Percentiles rank a stretch among this genome's conserved stretches.
Conservation (phyloP, 2,888 invertebrate species). For the Nephrotoma flavescens region DNA sequence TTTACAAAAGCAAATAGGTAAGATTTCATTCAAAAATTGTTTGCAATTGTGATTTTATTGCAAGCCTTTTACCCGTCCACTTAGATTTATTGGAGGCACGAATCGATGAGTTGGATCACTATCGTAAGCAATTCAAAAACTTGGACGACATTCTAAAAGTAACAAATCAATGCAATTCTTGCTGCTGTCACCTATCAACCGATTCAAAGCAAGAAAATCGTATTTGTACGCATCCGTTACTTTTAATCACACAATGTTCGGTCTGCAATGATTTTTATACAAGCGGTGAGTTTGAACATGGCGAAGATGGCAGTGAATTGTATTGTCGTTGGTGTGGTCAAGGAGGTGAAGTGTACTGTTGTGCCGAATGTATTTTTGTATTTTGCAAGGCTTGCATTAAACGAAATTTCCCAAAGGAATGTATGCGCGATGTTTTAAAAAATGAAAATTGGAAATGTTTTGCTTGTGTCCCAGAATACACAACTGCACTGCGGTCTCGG, state of each 20-base stretch:
- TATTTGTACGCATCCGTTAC: slow-evolving; percentile 56
- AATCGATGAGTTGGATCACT: neutral
- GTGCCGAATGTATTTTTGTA: slow-evolving; percentile 57
- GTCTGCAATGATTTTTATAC: slow-evolving; percentile 63
- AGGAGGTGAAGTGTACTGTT: slow-evolving; percentile 64
- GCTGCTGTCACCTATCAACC: slow-evolving; percentile 59
- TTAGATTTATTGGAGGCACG: neutral
- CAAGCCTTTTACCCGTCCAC: neutral
- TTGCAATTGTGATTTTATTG: neutral
- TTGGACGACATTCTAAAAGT: slow-evolving; percentile 41
- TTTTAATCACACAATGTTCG: slow-evolving; percentile 55
- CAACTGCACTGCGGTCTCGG: slow-evolving; percentile 47
- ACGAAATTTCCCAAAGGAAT: slow-evolving; percentile 49
- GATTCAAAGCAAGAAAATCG: slow-evolving; percentile 45
- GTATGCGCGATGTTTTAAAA: slow-evolving; percentile 54
- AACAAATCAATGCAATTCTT: slow-evolving; percentile 51
- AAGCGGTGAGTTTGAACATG: slow-evolving; percentile 68
- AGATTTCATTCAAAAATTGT: neutral
- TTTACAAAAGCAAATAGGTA: neutral
- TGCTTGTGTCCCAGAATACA: slow-evolving; percentile 49
- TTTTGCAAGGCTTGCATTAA: slow-evolving; percentile 67
- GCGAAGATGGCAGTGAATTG: slow-evolving; percentile 68
- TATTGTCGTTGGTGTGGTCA: slow-evolving; percentile 77
- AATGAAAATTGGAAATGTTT: slow-evolving; percentile 73
- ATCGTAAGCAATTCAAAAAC: slow-evolving; percentile 26